Evolutionary conservation across 2,888 invertebrate species (phyloP).

Genomic region (Dioctria linearis): DNA sequence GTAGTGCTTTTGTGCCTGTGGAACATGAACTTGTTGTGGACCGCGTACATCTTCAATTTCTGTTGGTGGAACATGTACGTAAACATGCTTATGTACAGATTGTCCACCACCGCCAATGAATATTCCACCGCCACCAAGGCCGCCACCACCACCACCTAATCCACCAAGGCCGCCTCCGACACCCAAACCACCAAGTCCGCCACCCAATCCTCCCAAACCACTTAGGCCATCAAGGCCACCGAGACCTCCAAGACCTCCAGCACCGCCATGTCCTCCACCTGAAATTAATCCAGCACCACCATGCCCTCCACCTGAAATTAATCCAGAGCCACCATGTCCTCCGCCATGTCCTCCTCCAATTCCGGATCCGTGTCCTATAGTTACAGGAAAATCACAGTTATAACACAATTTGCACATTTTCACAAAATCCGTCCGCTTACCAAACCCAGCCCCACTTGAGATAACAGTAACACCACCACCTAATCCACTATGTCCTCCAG

Average conservation of each 20-base stretch:
- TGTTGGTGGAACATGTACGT: constrained; percentile 69
- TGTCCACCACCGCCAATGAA: constrained; percentile 61
- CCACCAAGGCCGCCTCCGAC: constrained; percentile 8
- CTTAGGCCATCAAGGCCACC: constrained; percentile 59
- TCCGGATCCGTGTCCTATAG: constrained; percentile 39
- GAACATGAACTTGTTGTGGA: constrained; percentile 64
- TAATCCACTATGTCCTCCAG: constrained; percentile 68
- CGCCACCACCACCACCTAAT: constrained; percentile 57
- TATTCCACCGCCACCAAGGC: constrained; percentile 33
- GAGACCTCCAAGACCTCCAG: constrained; percentile 3
- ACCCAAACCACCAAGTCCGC: constrained; percentile 50
- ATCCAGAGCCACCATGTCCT: constrained; percentile 40
- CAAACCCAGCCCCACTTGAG: constrained; percentile 35
- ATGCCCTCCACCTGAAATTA: constrained; percentile 16
- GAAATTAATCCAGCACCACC: not conserved
- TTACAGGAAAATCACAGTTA: constrained; percentile 26
- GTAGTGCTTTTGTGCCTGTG: constrained; percentile 86
- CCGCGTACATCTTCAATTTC: constrained; percentile 66
- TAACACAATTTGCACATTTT: not conserved
- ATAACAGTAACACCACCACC: constrained; percentile 15
- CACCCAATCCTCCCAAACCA: constrained; percentile 54
- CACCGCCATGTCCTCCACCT: not conserved
- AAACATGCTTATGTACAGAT: constrained; percentile 68
- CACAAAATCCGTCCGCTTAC: constrained; percentile 29
- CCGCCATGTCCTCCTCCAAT: constrained; percentile 18